phyloP scores from a whole-genome alignment of 1,140 invertebrate species.

The Telenomus remus region DNA sequence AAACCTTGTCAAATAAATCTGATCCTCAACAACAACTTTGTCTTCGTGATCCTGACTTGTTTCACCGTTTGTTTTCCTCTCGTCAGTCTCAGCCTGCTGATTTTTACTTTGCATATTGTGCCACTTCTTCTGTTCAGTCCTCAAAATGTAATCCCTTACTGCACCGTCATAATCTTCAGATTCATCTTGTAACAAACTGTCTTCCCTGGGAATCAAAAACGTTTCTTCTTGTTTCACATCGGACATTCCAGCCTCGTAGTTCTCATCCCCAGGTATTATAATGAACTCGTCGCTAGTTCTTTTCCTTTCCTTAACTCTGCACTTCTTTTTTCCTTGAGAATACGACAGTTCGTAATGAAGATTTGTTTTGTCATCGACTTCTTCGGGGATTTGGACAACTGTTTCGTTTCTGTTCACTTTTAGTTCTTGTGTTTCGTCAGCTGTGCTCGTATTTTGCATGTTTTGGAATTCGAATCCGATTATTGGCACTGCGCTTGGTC shows the following conservation, averaged over 20 bases:
- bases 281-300: slow-evolving; percentile 9
- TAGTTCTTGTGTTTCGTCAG: slow-evolving; percentile 34
- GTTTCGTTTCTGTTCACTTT: slow-evolving; percentile 42
- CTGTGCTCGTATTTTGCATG: slow-evolving; percentile 21
- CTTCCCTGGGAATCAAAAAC: slow-evolving; percentile 57
- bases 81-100: slow-evolving; percentile 8
- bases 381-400: slow-evolving; percentile 5
- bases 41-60: slow-evolving; percentile 8
- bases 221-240: slow-evolving; percentile 18
- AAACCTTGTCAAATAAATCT: slow-evolving; percentile 42
- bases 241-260: background rate
- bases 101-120: slow-evolving; percentile 16
- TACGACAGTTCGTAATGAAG: slow-evolving; percentile 43
- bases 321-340: slow-evolving; percentile 45
- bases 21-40: slow-evolving; percentile 20
- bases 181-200: slow-evolving; percentile 42
- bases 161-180: slow-evolving; percentile 33
- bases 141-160: slow-evolving; percentile 49
- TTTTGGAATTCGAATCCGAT: slow-evolving; percentile 44
- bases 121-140: slow-evolving; percentile 36
- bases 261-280: slow-evolving; percentile 1
- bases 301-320: slow-evolving; percentile 37
- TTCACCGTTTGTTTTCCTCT: background rate
- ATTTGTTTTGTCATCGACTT: slow-evolving; percentile 13
- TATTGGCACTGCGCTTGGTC: slow-evolving; percentile 66